These are phyloP conservation scores for mouse (Mus musculus) DNA, from an alignment of 2,113 vertebrate genomes.

Conservation along the genomic window GRCm39 chr16:92874501-92875000, in stretches of 20 bases:
- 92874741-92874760: neutral
- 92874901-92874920: neutral
- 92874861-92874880: neutral
- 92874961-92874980: neutral
- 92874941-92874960: neutral
- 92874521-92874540: neutral
- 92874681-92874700: neutral
- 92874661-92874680: neutral
- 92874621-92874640: neutral
- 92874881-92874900: neutral
- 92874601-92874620: neutral
- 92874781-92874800: neutral
- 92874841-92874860: neutral
- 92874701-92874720: neutral
- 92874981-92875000: neutral
- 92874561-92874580: too few species aligned
- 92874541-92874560: neutral
- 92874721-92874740: fast-evolving
- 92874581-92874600: neutral
- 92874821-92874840: neutral
- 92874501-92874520: neutral
- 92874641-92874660: neutral
- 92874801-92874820: neutral
- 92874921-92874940: too few species aligned
- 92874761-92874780: neutral